Evolutionary conservation across 2,797 vertebrate species (phyloP), one percentile per base, ranked within the genome.

Genomic region (Pantherophis vulpinus): DNA sequence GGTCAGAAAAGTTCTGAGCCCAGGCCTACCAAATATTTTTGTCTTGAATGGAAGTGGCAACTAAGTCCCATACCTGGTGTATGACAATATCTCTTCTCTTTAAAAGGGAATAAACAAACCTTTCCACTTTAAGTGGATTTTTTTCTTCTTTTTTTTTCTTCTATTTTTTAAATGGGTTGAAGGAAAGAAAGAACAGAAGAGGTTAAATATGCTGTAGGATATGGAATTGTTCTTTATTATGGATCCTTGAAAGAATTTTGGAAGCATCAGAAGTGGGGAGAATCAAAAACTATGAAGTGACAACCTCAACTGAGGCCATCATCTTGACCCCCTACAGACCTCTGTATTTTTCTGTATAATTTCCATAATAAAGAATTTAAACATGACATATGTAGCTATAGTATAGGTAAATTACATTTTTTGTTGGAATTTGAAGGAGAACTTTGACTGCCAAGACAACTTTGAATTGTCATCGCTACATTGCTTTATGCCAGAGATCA

Each of bases 321-420:
- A 47, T 25, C 37, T 47, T 47, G 79, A 47, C 16, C 32, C 18
- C 70, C 70, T 74, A 20, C 3, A 83, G 9, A 83, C 20, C 4
- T 25, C 20, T 83, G 9, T 47, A 66, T 96, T 97, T 95, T 96
- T 94, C 93, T 12, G 4, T 66, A 66, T 66, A 96, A 97, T 97
- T 97, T 97, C 95, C 97, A 96, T 94, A 96, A 97, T 13, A 97
- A 96, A 94, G 42, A 95, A 93, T 37, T 70, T 25, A 18, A 97
- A 95, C 96, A 97, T 98, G 97, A 97, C 96, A 97, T 94, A 95
- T 96, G 96, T 96, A 95, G 70, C 42, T 93, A 94, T 96, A 95
- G 95, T 96, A 88, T 97, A 92, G 94, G 94, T 95, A 95, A 97
- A 55, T 79, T 96, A 94, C 95, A 95, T 97, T 95, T 96, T 20